Base-by-base conservation (phyloP, 2,113 vertebrate genomes). In the Athene noctua region DNA sequence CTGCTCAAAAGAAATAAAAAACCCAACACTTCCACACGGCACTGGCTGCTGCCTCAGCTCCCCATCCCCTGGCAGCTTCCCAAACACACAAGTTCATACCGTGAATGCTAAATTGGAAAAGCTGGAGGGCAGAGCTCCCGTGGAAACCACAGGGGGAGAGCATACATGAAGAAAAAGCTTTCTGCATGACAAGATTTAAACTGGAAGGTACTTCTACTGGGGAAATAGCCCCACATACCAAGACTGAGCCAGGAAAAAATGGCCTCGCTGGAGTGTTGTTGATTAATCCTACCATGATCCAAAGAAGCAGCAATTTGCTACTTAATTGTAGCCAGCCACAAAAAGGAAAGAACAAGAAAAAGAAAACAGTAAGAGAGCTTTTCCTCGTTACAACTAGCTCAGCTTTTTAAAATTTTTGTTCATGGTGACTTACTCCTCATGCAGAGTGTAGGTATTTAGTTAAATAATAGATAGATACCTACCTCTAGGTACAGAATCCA, bases 41-140 rank as follows among this genome's bases (percentile, higher is more conserved):
- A 21, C 54, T 86, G 91, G 66, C 94, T 91, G 86, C 94, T 94
- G 72, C 96, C 85, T 96, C 26, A 88, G 71, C 90, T 94, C 75
- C 82, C 74, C 42, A 61, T 91, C 89, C 95, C 54, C 80, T 94
- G 90, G 94, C 96, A 95, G 93, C 68, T 85, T 96, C 93, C 95
- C 94, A 97, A 96, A 84, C 57, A 42, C 61, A 68, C 58, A 66
- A 93, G 85, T 93, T 96, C 92, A 86, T 51, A 95, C 62, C 4
- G 7, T 72, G 97, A 96, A 96, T 97, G 96, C 88, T 96, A 94
- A 96, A 97, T 89, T 94, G 94, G 95, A 94, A 97, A 97, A 92
- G 94, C 96, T 92, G 94, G 79, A 96, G 87, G 90, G 94, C 66
- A 95, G 91, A 78, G 83, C 87, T 96, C 93, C 87, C 0, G 26